Evolutionary conservation across 2,888 invertebrate species (phyloP).

Genomic region (Caenorhabditis sp.): DNA sequence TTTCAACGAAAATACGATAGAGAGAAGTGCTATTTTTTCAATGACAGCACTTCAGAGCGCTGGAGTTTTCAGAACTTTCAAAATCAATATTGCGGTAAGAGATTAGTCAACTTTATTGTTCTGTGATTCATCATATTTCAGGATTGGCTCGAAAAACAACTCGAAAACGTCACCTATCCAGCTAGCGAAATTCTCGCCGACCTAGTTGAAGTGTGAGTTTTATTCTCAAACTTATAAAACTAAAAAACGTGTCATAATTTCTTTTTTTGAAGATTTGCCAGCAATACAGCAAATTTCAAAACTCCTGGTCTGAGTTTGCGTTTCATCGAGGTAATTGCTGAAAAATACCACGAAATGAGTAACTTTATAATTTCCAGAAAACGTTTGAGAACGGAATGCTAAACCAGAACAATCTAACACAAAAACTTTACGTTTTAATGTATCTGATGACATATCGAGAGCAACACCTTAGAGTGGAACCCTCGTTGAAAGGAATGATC

Average conservation of each 20-base stretch:
- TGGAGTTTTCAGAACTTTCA: constrained; percentile 16
- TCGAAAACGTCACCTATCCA: constrained; percentile 16
- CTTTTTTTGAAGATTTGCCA: too few species aligned
- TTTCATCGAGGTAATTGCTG: not conserved
- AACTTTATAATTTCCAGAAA: constrained; percentile 30
- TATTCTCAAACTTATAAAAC: too few species aligned
- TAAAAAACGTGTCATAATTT: too few species aligned
- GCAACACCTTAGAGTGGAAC: constrained; percentile 14
- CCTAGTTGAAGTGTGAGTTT: constrained; percentile 21
- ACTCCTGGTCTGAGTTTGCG: not conserved
- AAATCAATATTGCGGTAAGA: constrained; percentile 24
- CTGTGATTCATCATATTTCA: too few species aligned
- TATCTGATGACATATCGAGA: constrained; percentile 41
- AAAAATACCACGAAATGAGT: not conserved
- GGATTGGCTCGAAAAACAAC: constrained; percentile 30
- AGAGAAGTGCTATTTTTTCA: constrained; percentile 25
- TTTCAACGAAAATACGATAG: constrained; percentile 11
- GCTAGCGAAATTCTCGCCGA: constrained; percentile 15
- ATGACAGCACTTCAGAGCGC: constrained; percentile 28
- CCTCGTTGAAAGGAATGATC: constrained; percentile 8
- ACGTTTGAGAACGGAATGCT: constrained; percentile 35
- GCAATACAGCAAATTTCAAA: not conserved
- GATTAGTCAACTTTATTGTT: too few species aligned
- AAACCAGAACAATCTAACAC: constrained; percentile 20
- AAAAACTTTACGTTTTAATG: constrained; percentile 26